These are phyloP conservation scores for Heliconius hortense DNA, from an alignment of 2,888 invertebrate genomes.

Conservation along the genomic window DNA sequence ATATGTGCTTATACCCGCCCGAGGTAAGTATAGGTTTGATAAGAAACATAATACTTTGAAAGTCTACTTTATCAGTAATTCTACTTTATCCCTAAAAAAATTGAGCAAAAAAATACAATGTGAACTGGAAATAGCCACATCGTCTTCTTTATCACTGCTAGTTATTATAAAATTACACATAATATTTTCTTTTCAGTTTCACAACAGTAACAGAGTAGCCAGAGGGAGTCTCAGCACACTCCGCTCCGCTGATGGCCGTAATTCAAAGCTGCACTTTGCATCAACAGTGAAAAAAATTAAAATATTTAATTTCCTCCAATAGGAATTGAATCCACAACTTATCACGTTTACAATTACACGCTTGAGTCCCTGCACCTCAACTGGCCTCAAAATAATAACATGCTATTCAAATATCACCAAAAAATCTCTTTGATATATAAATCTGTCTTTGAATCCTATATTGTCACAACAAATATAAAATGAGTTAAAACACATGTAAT, in stretches of 20 bases:
- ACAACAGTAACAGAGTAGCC: too few species aligned
- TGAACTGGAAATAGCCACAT: not conserved
- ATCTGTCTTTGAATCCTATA: not conserved
- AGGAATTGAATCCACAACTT: too few species aligned
- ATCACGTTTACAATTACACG: too few species aligned
- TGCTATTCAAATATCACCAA: not conserved
- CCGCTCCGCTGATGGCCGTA: too few species aligned
- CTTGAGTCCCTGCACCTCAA: too few species aligned
- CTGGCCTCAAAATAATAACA: too few species aligned
- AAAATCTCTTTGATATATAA: constrained; percentile 8
- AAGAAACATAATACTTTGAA: constrained; percentile 34
- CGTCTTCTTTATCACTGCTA: not conserved
- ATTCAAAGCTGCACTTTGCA: too few species aligned
- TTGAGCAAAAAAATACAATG: constrained; percentile 16
- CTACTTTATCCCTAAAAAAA: constrained; percentile 23
- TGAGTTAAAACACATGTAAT: constrained; percentile 40
- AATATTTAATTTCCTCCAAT: too few species aligned
- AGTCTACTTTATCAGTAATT: constrained; percentile 34
- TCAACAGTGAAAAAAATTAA: too few species aligned
- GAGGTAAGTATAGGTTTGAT: constrained; percentile 39
- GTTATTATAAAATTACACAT: not conserved
- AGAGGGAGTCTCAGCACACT: too few species aligned
- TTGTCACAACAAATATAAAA: constrained; percentile 31
- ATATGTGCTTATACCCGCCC: constrained; percentile 38
- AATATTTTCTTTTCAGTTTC: not conserved